These are phyloP conservation scores for Pseudonaja textilis DNA, from an alignment of 2,113 vertebrate species.

Conservation along the genomic window DNA sequence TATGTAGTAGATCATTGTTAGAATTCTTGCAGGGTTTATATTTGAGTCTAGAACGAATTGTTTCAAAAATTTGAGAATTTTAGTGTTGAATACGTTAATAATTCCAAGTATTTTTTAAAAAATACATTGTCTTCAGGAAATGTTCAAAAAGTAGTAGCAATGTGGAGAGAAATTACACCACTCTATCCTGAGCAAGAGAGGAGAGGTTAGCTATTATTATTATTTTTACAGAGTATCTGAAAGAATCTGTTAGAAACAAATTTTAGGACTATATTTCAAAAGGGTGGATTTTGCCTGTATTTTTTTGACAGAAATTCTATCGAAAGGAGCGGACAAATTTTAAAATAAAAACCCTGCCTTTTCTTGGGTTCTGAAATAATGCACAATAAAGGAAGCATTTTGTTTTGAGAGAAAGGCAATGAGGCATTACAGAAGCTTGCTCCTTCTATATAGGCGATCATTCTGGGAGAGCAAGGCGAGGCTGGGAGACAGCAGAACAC, in stretches of 20 bases:
- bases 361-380: not conserved
- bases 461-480: conserved; percentile 21
- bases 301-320: not conserved
- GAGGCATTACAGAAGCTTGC: not conserved
- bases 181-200: not conserved
- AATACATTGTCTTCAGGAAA: not conserved
- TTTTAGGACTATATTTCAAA: conserved; percentile 28
- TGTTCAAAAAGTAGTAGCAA: conserved; percentile 19
- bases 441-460: conserved; percentile 9
- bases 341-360: not conserved
- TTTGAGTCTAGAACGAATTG: not conserved
- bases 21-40: not conserved
- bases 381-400: not conserved
- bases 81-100: not conserved
- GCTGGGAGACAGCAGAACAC: not conserved
- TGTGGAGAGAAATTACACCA: not conserved
- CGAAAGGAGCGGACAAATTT: not conserved
- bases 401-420: conserved; percentile 23
- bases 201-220: not conserved
- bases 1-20: not conserved
- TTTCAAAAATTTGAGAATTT: not conserved
- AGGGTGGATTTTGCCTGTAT: not conserved
- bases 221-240: not conserved
- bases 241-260: not conserved
- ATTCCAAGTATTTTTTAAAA: not conserved